Base-by-base conservation (phyloP, 2,888 invertebrate species). In the Phrixothrix hirtus region DNA sequence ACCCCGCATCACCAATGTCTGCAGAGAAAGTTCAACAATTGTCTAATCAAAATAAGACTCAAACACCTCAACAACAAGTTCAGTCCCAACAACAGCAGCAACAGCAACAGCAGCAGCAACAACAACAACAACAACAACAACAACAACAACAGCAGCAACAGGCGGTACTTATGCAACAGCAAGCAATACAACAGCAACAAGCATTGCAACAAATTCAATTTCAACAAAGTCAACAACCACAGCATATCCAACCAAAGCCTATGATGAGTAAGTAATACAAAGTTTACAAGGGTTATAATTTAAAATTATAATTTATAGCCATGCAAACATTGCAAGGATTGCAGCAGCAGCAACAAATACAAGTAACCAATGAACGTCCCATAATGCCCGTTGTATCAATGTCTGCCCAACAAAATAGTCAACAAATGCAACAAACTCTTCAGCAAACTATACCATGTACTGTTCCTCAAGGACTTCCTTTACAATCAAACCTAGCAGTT, bases 381-480 rank as follows among this genome's bases (percentile, higher is more conserved):
- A 79, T 83, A 0, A 78, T 86, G 78, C 86, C 86, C 0, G 86
- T 86, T 0, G 85, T 86, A 0, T 85, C 86, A 0, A 84, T 86
- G 75, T 73, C 76, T 1, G 70, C 79, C 1, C 80, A 79, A 45
- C 72, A 78, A 1, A 66, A 79, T 32, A 78, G 79, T 1, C 79
- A 81, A 73, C 73, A 79, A 11, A 78, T 83, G 71, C 82, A 82
- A 16, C 80, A 81, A 59, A 77, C 79, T 2, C 78, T 82, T 48
- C 78, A 80, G 9, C 81, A 80, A 51, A 68, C 78, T 0, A 63
- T 81, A 21, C 77, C 79, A 0, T 77, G 80, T 70, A 67, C 77
- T 1, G 74, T 83, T 65, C 82, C 80, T n/a, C 83, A 83, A 60
- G 78, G 80, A 3, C 75, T 83, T 48, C 80, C 82, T 0, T 77